Percentiles rank a stretch among this genome's conserved stretches.
Evolutionary conservation across 1,140 invertebrate genomes (phyloP).

Genomic region (Nasonia giraulti): DNA sequence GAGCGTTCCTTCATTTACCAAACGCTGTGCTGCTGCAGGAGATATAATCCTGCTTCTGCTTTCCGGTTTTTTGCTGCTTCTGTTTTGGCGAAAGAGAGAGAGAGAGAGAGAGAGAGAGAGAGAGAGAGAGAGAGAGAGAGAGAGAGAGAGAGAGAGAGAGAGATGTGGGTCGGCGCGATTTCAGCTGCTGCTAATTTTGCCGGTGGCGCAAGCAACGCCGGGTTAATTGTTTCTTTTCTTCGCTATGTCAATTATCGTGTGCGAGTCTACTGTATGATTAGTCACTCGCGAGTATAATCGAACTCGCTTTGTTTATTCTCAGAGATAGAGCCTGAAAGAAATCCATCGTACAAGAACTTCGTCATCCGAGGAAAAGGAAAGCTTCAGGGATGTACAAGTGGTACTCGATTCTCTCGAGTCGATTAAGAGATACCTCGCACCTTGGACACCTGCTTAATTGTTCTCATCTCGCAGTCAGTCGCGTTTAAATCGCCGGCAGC

Average conservation of each 20-base stretch:
- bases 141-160: no score
- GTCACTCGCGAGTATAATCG: no score
- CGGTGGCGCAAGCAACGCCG: not conserved
- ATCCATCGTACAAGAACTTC: no score
- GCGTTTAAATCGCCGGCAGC: not conserved
- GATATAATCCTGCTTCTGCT: not conserved
- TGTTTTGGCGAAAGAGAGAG: no score
- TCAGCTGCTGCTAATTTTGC: no score
- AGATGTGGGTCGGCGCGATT: no score
- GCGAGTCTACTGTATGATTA: no score
- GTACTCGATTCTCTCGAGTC: slow-evolving; percentile 5
- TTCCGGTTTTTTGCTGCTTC: not conserved
- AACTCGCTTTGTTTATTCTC: not conserved
- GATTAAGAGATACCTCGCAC: slow-evolving; percentile 37
- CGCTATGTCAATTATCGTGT: not conserved
- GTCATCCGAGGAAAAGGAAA: not conserved
- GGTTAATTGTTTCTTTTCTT: not conserved
- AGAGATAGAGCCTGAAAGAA: no score
- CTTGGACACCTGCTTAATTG: not conserved
- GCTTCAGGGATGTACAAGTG: not conserved
- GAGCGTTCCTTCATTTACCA: slow-evolving; percentile 31
- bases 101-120: no score
- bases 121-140: no score
- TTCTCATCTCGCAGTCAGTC: not conserved
- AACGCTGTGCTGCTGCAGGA: not conserved